Evolutionary conservation across 2,113 vertebrate species (phyloP), one percentile per base, ranked within the genome.

Genomic region (Neolamprologus caudopunctatus): DNA sequence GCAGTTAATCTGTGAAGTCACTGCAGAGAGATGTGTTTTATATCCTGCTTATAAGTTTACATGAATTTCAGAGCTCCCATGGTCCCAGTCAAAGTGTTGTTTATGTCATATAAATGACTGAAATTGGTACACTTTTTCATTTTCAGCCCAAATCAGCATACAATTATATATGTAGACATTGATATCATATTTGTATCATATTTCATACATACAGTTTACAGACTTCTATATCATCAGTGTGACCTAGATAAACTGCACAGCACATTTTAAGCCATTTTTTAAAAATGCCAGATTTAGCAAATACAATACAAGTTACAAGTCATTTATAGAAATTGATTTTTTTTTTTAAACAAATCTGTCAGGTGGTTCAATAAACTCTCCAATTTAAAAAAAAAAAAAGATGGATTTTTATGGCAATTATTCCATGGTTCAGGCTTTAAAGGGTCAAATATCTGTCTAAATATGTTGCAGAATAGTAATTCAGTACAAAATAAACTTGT

Each of bases 91-190:
- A 75, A 75, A 75, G 9, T 31, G 24, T 28, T 28, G 4, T 12
- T 50, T 19, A 47, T 50, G 71, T 47, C 71, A 73, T 45, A 26
- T 73, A 73, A 73, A 45, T 73, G 40, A 73, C 9, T 73, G 21
- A 73, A 73, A 45, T 16, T 26, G 8, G 14, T 45, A 75, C 71
- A 47, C 31, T 47, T 75, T 50, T 75, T 50, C 8, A 75, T 19
- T 75, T 75, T 75, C 2, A 75, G 9, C 16, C 33, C 19, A 66
- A 66, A 13, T 21, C 33, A 21, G 19, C 19, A 68, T 37, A 68
- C 19, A 37, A 68, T 68, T 21, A 21, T 13, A 37, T 68, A 68
- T 68, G 13, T 68, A 37, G 19, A 68, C 61, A 37, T 5, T 37
- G 58, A 19, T 35, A 63, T 63, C 16, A 63, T 1, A 58, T 31